These are phyloP conservation scores for Balaeniceps rex DNA, from an alignment of 2,113 vertebrate species.

Conservation along the genomic window DNA sequence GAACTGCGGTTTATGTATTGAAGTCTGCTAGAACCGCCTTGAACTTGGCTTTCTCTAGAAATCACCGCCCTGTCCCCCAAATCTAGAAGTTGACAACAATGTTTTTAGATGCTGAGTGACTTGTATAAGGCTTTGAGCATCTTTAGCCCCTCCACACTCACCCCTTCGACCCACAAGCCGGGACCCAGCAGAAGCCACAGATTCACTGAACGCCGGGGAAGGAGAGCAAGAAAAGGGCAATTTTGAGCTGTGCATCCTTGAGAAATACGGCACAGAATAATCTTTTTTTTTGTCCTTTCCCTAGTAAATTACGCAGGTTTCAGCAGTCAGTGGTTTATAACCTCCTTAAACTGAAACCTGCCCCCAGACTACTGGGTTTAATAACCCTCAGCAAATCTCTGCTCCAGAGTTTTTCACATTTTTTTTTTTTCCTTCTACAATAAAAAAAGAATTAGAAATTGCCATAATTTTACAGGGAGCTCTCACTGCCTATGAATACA, in stretches of 20 bases:
- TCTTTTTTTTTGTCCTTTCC: too few species aligned
- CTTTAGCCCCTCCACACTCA: not conserved
- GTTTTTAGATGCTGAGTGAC: not conserved
- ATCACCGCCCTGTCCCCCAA: not conserved
- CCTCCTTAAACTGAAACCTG: not conserved
- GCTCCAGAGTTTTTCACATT: not conserved
- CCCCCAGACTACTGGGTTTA: not conserved
- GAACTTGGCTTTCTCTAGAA: not conserved
- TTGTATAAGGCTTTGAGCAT: not conserved
- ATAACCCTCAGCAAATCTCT: not conserved
- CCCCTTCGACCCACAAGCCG: not conserved
- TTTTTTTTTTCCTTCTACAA: not conserved
- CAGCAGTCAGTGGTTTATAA: not conserved
- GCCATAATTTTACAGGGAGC: not conserved
- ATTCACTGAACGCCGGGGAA: not conserved
- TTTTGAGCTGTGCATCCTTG: not conserved
- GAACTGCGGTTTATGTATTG: not conserved
- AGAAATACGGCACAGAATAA: not conserved
- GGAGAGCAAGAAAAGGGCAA: not conserved
- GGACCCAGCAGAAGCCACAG: not conserved
- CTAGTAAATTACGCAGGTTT: not conserved
- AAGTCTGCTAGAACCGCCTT: not conserved
- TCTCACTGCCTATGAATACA: not conserved
- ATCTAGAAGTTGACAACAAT: not conserved
- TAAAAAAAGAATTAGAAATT: not conserved